A percentile compares a stretch with the other conserved stretches of the same genome.
These are phyloP conservation scores for Esperia sulphurella DNA, from an alignment of 2,888 invertebrate species.

Conservation along the genomic window DNA sequence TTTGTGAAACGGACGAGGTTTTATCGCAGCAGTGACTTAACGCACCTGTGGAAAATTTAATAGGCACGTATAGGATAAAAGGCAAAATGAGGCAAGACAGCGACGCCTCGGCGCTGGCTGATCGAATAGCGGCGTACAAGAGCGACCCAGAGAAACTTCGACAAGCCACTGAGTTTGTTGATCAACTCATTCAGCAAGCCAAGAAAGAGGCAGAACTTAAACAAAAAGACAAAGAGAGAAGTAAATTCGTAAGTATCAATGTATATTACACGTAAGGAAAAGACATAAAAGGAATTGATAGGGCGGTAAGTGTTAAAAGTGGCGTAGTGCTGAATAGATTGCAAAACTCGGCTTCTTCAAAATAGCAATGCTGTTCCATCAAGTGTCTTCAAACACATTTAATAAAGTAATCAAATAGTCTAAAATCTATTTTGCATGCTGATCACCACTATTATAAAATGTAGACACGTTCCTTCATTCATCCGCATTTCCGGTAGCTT, in stretches of 20 bases:
- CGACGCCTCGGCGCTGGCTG: constrained; percentile 58
- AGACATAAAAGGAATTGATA: constrained; percentile 57
- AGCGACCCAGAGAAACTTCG: constrained; percentile 80
- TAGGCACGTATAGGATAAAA: constrained; percentile 6
- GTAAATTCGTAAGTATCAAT: constrained; percentile 78
- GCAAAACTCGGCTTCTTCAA: constrained; percentile 60
- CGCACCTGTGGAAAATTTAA: constrained; percentile 16
- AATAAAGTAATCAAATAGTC: constrained; percentile 19
- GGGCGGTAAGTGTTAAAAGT: constrained; percentile 72
- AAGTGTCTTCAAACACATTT: constrained; percentile 15
- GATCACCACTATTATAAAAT: constrained; percentile 21
- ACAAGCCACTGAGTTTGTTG: constrained; percentile 79
- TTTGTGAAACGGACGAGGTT: constrained; percentile 27
- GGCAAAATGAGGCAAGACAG: constrained; percentile 62
- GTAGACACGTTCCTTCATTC: constrained; percentile 21
- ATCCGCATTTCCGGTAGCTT: constrained; percentile 13
- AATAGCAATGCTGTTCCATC: constrained; percentile 44
- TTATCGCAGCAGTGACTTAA: constrained; percentile 18
- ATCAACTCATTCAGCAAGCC: constrained; percentile 80
- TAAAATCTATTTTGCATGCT: constrained; percentile 37
- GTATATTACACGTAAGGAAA: constrained; percentile 70
- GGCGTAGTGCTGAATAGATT: constrained; percentile 57
- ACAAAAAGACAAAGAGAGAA: constrained; percentile 79
- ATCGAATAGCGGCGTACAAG: constrained; percentile 78
- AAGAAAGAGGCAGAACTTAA: constrained; percentile 79